A percentile compares a stretch with the other conserved stretches of the same genome.
These are phyloP conservation scores for Volucella bombylans DNA, from an alignment of 2,888 invertebrate genomes.

Conservation along the genomic window DNA sequence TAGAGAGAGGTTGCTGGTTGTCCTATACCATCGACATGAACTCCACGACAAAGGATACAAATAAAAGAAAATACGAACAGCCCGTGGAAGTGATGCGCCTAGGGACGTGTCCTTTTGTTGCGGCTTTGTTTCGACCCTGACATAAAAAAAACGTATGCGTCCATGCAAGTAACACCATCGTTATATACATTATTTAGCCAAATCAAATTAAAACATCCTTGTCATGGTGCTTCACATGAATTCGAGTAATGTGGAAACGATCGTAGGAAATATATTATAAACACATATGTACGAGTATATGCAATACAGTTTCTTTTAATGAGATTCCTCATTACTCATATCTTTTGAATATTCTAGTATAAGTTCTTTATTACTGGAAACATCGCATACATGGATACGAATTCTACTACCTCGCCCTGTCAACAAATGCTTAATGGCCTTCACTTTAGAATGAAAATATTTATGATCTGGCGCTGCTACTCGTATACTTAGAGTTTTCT, in stretches of 20 bases:
- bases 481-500: conserved; percentile 32
- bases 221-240: conserved; percentile 43
- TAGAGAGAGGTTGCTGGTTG: conserved; percentile 12
- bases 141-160: conserved; percentile 18
- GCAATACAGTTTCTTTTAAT: neutral
- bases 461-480: conserved; percentile 40
- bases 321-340: neutral
- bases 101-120: conserved; percentile 48
- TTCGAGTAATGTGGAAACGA: too few relatives aligned
- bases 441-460: conserved; percentile 53
- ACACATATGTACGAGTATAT: too few relatives aligned
- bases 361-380: conserved; percentile 36
- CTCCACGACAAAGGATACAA: conserved; percentile 10
- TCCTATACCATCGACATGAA: conserved; percentile 40
- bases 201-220: conserved; percentile 55
- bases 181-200: conserved; percentile 45
- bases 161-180: conserved; percentile 5
- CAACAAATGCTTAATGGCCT: conserved; percentile 66
- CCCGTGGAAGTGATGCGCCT: conserved; percentile 55
- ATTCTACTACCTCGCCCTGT: conserved; percentile 53
- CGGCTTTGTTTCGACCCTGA: conserved; percentile 40
- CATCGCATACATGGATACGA: conserved; percentile 30
- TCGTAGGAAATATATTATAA: too few relatives aligned
- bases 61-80: conserved; percentile 49
- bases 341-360: conserved; percentile 31